These are phyloP conservation scores for Lordiphosa clarofinis DNA, from an alignment of 1,140 invertebrate genomes.

Conservation along the genomic window DNA sequence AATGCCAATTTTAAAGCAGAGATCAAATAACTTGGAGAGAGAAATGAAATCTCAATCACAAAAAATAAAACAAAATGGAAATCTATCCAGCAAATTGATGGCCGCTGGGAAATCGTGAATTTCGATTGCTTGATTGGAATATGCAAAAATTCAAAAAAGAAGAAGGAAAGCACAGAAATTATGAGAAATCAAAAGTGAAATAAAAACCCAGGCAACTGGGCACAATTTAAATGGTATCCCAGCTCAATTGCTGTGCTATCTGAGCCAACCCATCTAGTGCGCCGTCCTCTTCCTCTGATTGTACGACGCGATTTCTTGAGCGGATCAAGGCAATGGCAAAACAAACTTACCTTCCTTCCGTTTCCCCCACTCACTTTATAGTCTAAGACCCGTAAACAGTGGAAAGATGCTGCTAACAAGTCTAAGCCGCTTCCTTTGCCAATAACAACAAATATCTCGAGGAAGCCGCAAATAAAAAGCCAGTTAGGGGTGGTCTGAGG, in stretches of 20 bases:
- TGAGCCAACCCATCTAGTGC: slow-evolving; percentile 30
- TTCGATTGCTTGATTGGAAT: slow-evolving; percentile 16
- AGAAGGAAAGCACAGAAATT: slow-evolving; percentile 30
- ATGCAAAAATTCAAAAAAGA: slow-evolving; percentile 13
- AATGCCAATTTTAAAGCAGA: slow-evolving; percentile 11
- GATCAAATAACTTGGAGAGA: slow-evolving; percentile 5
- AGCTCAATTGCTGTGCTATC: slow-evolving; percentile 41
- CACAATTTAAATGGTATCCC: slow-evolving; percentile 13
- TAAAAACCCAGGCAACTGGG: slow-evolving; percentile 19
- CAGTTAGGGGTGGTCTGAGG: slow-evolving; percentile 23
- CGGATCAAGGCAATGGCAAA: slow-evolving; percentile 44
- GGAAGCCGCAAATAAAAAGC: slow-evolving; percentile 57
- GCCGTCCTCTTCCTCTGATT: slow-evolving; percentile 10
- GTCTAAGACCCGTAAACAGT: slow-evolving; percentile 42
- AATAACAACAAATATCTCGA: slow-evolving; percentile 25
- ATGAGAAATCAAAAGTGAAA: slow-evolving; percentile 48
- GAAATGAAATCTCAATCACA: neutral
- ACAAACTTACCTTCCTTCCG: slow-evolving; percentile 29
- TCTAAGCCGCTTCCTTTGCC: slow-evolving; percentile 34
- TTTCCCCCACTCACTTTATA: slow-evolving; percentile 1
- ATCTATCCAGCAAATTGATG: slow-evolving; percentile 6
- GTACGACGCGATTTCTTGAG: slow-evolving; percentile 36
- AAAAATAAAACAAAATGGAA: neutral
- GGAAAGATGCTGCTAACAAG: slow-evolving; percentile 55
- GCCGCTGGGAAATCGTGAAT: slow-evolving; percentile 15